Evolutionary conservation across 1,140 invertebrate genomes (phyloP), one percentile per base, ranked within the genome.

Genomic region (Aculops lycopersici): DNA sequence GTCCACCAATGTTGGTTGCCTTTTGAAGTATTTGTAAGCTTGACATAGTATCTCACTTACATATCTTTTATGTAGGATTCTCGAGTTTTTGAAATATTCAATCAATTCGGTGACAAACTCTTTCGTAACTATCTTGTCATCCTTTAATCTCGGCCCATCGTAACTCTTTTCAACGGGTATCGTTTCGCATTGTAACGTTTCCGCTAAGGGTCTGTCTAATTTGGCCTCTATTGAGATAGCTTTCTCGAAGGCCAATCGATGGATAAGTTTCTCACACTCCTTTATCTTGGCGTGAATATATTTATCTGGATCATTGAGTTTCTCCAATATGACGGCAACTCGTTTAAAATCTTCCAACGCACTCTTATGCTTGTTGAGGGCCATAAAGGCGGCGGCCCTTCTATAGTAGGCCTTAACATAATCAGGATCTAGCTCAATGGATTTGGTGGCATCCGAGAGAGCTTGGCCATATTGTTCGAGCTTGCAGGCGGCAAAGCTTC

Each of bases 81-180:
- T 83, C 57, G 90, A 72, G 21, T 73, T 66, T 60, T 77, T 86
- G 55, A 80, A 98, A 50, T 72, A 70, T 46, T 80, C 64, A 63
- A 95, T 72, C 37, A 98, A 60, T 43, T 86, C 72, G 48, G 69
- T 66, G 45, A 67, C 59, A 53, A 69, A 69, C 36, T 63, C 49
- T 18, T 43, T 35, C 4, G 59, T 60, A 1, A 92, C 74, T 61
- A 74, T 74, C 17, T 72, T 74, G 8, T 8, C 8, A 58, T 88
- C 68, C 52, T 80, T 77, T 45, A 97, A 59, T 47, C 69, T 64
- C 45, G 92, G 90, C 36, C 90, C 92, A 37, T 62, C 66, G 52
- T 98, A 98, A 53, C 79, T 73, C 53, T 80, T 74, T 61, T 95
- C 86, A 53, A 97, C 81, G 35, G 67, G 79, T 69, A 92, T 88